phyloP scores from a whole-genome alignment of 2,797 vertebrate genomes.

The Coranthus polyacanthus region DNA sequence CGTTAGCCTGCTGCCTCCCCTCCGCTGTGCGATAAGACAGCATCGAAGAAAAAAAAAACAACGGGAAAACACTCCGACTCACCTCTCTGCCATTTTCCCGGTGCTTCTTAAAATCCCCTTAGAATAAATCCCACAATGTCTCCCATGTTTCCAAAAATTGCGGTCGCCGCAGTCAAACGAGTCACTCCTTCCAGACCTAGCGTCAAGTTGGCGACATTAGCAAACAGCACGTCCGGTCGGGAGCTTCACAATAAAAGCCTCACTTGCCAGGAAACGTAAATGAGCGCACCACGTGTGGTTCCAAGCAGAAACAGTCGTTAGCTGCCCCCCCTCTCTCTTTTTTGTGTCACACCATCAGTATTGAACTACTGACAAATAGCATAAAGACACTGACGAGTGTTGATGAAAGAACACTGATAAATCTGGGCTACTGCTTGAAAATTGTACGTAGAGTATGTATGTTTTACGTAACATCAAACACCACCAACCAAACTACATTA shows the following conservation, averaged over 20 bases:
- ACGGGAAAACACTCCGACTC: conserved; percentile 19
- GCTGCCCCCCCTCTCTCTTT: too few species aligned
- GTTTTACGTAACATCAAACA: too few species aligned
- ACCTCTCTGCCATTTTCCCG: conserved; percentile 85
- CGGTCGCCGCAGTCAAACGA: conserved; percentile 77
- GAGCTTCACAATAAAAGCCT: conserved; percentile 56
- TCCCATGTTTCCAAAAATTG: conserved; percentile 80
- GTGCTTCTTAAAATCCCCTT: conserved; percentile 66
- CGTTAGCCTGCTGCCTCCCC: conserved; percentile 56
- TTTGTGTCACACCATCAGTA: too few species aligned
- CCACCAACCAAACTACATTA: too few species aligned
- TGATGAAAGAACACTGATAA: too few species aligned
- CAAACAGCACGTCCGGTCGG: neutral
- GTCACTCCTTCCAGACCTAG: conserved; percentile 60
- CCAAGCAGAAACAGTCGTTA: too few species aligned
- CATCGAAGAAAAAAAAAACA: conserved; percentile 3
- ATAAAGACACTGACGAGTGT: too few species aligned
- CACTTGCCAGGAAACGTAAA: too few species aligned
- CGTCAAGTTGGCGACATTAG: rapidly evolving
- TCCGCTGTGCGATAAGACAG: conserved; percentile 20
- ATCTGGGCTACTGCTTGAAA: too few species aligned
- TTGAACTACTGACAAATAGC: too few species aligned
- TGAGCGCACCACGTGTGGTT: too few species aligned
- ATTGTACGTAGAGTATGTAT: too few species aligned
- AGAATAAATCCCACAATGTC: conserved; percentile 72